A percentile compares a stretch with the other conserved stretches of the same genome.
Conservation (phyloP, 1,140 invertebrate species). For the Zaprionus ghesquierei region DNA sequence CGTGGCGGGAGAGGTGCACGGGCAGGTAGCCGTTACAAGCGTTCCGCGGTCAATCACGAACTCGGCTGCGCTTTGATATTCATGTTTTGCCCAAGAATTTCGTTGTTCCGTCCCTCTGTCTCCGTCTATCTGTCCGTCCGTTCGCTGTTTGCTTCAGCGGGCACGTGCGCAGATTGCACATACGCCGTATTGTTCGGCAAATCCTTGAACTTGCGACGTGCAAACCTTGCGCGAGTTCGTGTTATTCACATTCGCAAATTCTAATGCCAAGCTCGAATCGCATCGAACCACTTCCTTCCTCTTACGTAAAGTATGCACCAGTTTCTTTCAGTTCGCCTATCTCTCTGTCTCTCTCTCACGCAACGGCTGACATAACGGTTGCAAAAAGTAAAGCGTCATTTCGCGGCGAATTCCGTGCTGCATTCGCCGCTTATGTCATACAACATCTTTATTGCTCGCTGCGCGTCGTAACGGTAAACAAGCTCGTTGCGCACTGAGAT, state of each 20-base stretch:
- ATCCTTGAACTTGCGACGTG: constrained; percentile 42
- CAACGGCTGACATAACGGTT: neutral
- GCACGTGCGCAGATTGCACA: constrained; percentile 43
- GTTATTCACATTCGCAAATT: neutral
- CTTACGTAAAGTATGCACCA: constrained; percentile 8
- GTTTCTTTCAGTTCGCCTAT: constrained; percentile 5
- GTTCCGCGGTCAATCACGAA: neutral
- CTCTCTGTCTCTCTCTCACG: neutral
- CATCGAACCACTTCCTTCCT: constrained; percentile 29
- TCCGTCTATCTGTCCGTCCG: neutral
- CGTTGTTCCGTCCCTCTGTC: neutral
- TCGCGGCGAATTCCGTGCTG: neutral
- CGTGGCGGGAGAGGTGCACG: neutral
- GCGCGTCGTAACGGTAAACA: neutral
- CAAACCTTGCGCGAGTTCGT: neutral
- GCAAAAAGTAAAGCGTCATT: neutral
- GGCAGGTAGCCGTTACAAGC: constrained; percentile 50
- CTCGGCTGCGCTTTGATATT: neutral
- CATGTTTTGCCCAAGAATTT: neutral
- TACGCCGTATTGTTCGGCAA: constrained; percentile 31
- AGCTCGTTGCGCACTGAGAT: neutral
- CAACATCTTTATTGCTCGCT: neutral
- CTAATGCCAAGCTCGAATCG: neutral
- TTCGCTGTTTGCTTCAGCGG: neutral
- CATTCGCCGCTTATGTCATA: neutral